Conservation (phyloP, 1,140 invertebrate genomes). For the Mycetomoellerius zeteki region DNA sequence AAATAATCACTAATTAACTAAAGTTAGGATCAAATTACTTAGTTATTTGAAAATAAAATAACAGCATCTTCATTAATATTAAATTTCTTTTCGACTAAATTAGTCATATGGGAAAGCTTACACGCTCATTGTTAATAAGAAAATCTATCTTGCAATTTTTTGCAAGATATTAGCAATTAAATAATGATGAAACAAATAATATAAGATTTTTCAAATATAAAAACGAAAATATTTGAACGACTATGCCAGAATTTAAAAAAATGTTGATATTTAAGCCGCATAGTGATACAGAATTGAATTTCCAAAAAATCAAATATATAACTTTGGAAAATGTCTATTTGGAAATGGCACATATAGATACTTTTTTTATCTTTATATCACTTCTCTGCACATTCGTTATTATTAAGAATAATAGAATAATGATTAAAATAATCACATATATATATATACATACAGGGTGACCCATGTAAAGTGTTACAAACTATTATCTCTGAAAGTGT, state of each 20-base stretch:
- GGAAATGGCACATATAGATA: not conserved
- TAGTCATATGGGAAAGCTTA: not conserved
- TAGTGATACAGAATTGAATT: not conserved
- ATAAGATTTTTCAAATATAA: not conserved
- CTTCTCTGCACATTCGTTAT: not conserved
- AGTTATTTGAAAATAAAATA: slow-evolving; percentile 14
- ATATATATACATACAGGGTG: too few relatives aligned
- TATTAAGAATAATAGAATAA: not conserved
- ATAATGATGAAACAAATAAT: not conserved
- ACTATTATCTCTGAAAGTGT: too few relatives aligned
- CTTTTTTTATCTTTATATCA: slow-evolving; percentile 9
- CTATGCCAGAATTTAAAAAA: not conserved
- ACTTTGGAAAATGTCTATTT: not conserved
- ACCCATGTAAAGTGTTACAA: too few relatives aligned
- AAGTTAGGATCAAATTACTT: slow-evolving; percentile 9
- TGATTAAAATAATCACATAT: not conserved
- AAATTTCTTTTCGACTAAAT: not conserved
- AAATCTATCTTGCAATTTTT: not conserved
- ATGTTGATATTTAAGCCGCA: not conserved
- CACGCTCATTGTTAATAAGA: not conserved
- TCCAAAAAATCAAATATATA: not conserved
- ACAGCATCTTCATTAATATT: not conserved
- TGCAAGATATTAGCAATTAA: not conserved
- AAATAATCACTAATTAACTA: not conserved
- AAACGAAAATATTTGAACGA: not conserved